phyloP scores from a whole-genome alignment of 2,888 invertebrate species.

The Helleia helle region DNA sequence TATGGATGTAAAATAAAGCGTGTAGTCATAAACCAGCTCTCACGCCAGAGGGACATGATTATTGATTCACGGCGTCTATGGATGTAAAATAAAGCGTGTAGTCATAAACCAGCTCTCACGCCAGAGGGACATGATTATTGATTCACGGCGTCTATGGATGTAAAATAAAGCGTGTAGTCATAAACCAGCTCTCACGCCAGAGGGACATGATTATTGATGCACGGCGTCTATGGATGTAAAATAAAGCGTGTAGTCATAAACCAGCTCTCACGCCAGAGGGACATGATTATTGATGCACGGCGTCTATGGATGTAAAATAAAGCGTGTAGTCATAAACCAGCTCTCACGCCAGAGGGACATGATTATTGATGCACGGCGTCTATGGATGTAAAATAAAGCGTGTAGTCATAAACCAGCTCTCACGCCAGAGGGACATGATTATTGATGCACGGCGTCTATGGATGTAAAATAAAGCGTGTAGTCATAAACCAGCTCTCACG shows the following conservation, averaged over 20 bases:
- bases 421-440: slow-evolving; percentile 30
- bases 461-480: slow-evolving; percentile 20
- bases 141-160: slow-evolving; percentile 37
- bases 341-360: slow-evolving; percentile 31
- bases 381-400: slow-evolving; percentile 23
- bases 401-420: slow-evolving; percentile 30
- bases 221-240: slow-evolving; percentile 30
- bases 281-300: slow-evolving; percentile 49
- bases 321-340: slow-evolving; percentile 26
- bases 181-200: slow-evolving; percentile 32
- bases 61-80: slow-evolving; percentile 41
- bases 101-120: slow-evolving; percentile 33
- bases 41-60: slow-evolving; percentile 30
- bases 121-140: slow-evolving; percentile 32
- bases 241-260: slow-evolving; percentile 24
- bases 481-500: slow-evolving; percentile 33
- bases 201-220: slow-evolving; percentile 43
- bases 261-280: slow-evolving; percentile 30
- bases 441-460: slow-evolving; percentile 41
- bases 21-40: slow-evolving; percentile 30
- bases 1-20: slow-evolving; percentile 23
- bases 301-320: slow-evolving; percentile 24
- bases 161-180: slow-evolving; percentile 20
- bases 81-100: slow-evolving; percentile 20
- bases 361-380: slow-evolving; percentile 45